A percentile compares a stretch with the other conserved stretches of the same genome.
Evolutionary conservation across 2,113 vertebrate genomes (phyloP).

Genomic region (Okapia johnstoni): DNA sequence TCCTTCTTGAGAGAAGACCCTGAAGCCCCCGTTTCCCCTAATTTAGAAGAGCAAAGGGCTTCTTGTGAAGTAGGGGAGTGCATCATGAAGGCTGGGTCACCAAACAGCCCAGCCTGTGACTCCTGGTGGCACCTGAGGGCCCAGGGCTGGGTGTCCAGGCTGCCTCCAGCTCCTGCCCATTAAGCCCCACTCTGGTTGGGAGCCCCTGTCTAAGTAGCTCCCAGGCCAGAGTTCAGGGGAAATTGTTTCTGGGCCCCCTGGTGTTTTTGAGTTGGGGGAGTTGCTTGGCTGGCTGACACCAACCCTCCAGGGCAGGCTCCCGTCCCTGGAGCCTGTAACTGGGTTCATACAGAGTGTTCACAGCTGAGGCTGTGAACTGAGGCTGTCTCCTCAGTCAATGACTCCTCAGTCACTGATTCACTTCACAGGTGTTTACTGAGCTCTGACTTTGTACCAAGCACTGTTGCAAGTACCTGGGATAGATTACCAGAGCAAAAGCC

Average conservation of each 20-base stretch:
- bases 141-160: neutral
- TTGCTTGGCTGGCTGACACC: neutral
- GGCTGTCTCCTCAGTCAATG: neutral
- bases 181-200: neutral
- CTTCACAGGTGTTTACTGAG: neutral
- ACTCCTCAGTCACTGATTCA: neutral
- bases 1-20: neutral
- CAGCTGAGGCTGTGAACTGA: too few relatives aligned
- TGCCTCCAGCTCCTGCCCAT: neutral
- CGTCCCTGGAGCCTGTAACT: accelerated
- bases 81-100: neutral
- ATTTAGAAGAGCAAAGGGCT: neutral
- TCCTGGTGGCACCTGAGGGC: neutral
- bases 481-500: neutral
- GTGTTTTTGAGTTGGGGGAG: neutral
- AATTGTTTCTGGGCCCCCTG: neutral
- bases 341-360: accelerated
- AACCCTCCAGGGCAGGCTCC: neutral
- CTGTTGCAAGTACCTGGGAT: neutral
- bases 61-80: neutral
- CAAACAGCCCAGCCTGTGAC: neutral
- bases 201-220: neutral
- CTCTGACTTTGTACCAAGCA: neutral
- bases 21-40: neutral
- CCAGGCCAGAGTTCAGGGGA: neutral